These are phyloP conservation scores for Felis chaus DNA, from an alignment of 2,113 vertebrate genomes.

Conservation along the genomic window DNA sequence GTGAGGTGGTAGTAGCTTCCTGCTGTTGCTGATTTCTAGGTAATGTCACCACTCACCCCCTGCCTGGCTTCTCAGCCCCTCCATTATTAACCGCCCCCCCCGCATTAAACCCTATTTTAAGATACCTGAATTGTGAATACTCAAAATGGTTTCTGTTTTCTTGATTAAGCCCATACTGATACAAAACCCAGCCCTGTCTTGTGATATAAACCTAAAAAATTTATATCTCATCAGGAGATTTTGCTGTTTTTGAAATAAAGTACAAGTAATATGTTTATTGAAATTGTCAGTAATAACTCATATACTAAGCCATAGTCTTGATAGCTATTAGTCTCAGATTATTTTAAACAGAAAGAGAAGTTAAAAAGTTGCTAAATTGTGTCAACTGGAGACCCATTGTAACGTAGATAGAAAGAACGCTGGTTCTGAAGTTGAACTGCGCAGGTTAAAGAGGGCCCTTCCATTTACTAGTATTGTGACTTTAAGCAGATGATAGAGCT, in stretches of 20 bases:
- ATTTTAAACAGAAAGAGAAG: background rate
- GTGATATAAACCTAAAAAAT: background rate
- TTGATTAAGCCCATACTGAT: background rate
- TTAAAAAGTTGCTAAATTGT: background rate
- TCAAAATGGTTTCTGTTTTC: background rate
- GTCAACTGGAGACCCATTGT: background rate
- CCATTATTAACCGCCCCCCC: background rate
- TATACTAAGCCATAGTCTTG: background rate
- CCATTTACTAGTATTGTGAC: background rate
- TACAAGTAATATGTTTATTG: background rate
- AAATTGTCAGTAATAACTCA: background rate
- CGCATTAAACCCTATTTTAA: background rate
- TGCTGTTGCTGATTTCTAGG: background rate
- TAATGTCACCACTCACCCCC: background rate
- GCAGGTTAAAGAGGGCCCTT: background rate
- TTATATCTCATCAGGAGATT: background rate
- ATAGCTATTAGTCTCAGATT: background rate
- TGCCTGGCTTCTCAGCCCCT: background rate
- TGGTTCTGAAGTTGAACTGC: background rate
- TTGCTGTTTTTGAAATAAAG: background rate
- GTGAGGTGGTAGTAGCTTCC: background rate
- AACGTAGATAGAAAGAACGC: background rate
- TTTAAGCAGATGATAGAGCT: background rate
- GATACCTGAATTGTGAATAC: background rate
- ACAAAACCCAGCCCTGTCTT: background rate